Evolutionary conservation across 2,888 invertebrate species (phyloP), one percentile per base, ranked within the genome.

Genomic region (Dynastes maya): DNA sequence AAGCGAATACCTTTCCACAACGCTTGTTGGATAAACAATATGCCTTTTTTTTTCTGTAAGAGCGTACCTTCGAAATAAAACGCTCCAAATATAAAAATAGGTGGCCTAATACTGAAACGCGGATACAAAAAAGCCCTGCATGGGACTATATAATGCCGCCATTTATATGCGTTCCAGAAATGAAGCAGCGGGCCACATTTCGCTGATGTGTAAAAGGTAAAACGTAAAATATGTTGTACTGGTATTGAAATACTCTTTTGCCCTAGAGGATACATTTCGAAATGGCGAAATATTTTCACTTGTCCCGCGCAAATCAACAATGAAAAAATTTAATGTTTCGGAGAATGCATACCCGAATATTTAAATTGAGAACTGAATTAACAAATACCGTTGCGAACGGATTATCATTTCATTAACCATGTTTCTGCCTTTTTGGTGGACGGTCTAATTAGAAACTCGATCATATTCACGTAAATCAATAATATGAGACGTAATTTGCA

Each of bases 121-220:
- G 72, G 61, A 74, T 74, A 74, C 72, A 58, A 72, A 71, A 71
- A 74, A 63, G 45, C 22, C 27, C 63, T 61, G 72, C 72, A 61
- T 27, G 45, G 61, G 72, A 27, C 49, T 49, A 61, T 27, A 61
- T 74, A 74, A 74, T 74, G 49, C 61, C 27, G 45, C 72, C 72
- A 74, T 74, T 74, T 74, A 61, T 74, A 74, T 74, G 72, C 72
- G 72, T 74, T 63, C 27, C 49, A 74, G 72, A 61, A 74, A 74
- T 74, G 72, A 74, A 61, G 61, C 61, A 45, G 72, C 27, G 61
- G 72, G 11, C 61, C 72, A 74, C 61, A 74, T 74, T 74, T 74
- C 45, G 72, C 45, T 74, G 72, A 74, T 45, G 72, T 74, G 72
- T 74, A 74, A 74, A 74, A 74, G 61, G 72, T 74, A 61, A 74